A percentile compares a stretch with the other conserved stretches of the same genome.
Evolutionary conservation across 2,888 invertebrate genomes (phyloP).

Genomic region (Formica aserva): DNA sequence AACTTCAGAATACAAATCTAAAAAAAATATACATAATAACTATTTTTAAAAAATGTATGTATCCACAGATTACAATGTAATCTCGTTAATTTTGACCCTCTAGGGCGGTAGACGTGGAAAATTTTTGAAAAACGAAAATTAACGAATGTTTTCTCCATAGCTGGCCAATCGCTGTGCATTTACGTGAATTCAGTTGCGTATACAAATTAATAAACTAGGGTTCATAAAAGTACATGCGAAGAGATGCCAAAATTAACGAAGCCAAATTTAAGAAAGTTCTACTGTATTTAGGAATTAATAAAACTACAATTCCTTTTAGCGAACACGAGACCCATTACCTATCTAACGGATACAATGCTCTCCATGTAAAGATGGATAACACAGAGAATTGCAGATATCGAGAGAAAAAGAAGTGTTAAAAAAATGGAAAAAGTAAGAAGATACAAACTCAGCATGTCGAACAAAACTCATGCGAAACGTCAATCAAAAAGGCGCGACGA

Average conservation of each 20-base stretch:
- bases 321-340: not conserved
- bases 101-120: not conserved
- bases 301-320: conserved; percentile 14
- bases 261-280: not conserved
- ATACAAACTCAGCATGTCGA: conserved; percentile 1
- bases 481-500: conserved; percentile 88
- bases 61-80: not conserved
- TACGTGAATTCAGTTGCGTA: not conserved
- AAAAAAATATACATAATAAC: not conserved
- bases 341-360: conserved; percentile 11
- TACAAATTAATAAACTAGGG: not conserved
- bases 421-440: conserved; percentile 32
- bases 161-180: not conserved
- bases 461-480: conserved; percentile 56
- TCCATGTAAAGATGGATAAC: not conserved
- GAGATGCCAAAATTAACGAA: not conserved
- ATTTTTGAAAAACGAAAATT: not conserved
- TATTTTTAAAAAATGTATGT: conserved; percentile 22
- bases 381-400: not conserved
- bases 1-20: conserved; percentile 18
- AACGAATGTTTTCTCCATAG: not conserved
- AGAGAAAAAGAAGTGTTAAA: conserved; percentile 35
- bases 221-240: not conserved
- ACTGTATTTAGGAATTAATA: conserved; percentile 24
- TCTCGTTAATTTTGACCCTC: not conserved